Base-by-base conservation (phyloP, 92 coral and sea anemone species). In the Chrysogorgia sp. region DNA sequence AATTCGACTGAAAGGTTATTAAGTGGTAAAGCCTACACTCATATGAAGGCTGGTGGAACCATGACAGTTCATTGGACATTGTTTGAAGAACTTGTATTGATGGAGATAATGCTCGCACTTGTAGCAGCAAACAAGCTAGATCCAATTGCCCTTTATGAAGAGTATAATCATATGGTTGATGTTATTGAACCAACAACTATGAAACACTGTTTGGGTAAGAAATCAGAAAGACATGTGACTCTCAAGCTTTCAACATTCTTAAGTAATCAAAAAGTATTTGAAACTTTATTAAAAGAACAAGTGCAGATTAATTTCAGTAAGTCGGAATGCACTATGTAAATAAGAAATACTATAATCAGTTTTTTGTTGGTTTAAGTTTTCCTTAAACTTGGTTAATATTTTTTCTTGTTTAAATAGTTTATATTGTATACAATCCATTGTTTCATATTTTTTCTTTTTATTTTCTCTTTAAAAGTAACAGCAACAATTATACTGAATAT, bases 31-130 rank as follows among this genome's bases (percentile, higher is more conserved):
- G 66, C 41, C 1, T 87, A 3, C 40, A 41, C 88, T 23, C 68
- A 87, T 21, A 24, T 25, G 13, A 72, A 83, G 63, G 83, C 85
- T 40, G 86, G 88, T 23, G 91, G 91, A 69, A 79, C 83, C n/a
- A 25, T 41, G n/a, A 63, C 74, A 34, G 88, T 79, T 6, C 91
- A 87, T n/a, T 83, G 91, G 91, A 87, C 91, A 15, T 15, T 84
- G 28, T 80, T 87, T 65, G 88, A 83, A 56, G 88, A 87, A 62
- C 91, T 79, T 66, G 83, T 87, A 19, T 40, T 87, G 70, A 66
- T 83, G 75, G 52, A 67, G 57, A 30, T 83, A 5, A 41, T 87
- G 30, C 56, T 80, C 7, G 79, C 67, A 30, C 85, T 87, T 22
- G 31, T 84, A 25, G 74, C 81, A 71, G 53, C 9, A 19, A 72